phyloP scores from a whole-genome alignment of 2,113 vertebrate species.

The Albula goreensis region DNA sequence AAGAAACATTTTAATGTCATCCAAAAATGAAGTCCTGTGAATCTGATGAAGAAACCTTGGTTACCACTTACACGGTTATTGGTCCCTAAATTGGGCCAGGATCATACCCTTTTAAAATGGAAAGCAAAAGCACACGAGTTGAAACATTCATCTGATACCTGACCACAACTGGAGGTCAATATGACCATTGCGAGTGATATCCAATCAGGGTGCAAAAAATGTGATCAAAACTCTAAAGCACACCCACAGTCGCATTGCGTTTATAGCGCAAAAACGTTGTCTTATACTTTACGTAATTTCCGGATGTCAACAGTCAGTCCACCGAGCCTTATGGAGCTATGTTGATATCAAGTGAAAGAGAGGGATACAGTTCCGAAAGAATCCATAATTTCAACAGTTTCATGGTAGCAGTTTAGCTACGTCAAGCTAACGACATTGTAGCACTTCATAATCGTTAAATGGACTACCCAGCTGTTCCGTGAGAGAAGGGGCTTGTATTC shows the following conservation, averaged over 20 bases:
- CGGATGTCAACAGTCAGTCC: neutral
- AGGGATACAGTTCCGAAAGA: neutral
- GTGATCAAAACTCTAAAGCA: neutral
- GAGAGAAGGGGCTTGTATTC: neutral
- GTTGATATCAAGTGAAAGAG: neutral
- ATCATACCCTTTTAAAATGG: neutral
- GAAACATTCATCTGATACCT: neutral
- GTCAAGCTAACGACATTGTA: no score
- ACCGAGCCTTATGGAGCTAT: neutral
- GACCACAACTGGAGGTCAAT: neutral
- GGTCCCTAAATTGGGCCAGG: neutral
- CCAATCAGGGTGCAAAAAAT: neutral
- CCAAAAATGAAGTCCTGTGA: neutral
- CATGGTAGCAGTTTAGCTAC: neutral
- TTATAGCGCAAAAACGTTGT: neutral
- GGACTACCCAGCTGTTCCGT: neutral
- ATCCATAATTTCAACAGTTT: neutral
- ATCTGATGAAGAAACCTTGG: no score
- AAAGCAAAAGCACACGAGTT: no score
- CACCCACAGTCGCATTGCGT: constrained; percentile 2
- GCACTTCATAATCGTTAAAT: neutral
- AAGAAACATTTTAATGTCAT: neutral
- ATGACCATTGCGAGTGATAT: neutral
- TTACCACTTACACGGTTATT: neutral
- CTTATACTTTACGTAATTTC: neutral